phyloP scores from a whole-genome alignment of 2,113 vertebrate genomes.

The Amazona vittata region DNA sequence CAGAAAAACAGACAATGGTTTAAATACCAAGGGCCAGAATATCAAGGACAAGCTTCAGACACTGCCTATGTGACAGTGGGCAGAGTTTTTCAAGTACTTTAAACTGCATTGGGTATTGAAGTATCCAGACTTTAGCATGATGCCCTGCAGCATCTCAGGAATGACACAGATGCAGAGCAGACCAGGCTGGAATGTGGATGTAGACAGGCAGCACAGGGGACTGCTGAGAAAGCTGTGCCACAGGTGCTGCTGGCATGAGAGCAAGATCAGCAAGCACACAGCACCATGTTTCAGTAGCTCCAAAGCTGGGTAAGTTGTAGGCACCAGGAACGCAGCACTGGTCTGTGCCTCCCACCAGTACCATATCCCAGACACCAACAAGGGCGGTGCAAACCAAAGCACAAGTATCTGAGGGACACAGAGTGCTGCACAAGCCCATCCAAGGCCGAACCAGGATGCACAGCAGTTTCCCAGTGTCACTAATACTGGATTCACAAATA shows the following conservation, averaged over 20 bases:
- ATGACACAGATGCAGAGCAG: rapidly evolving
- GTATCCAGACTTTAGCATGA: no score
- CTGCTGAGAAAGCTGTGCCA: not conserved
- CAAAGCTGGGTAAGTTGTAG: rapidly evolving
- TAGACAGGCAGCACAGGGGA: not conserved
- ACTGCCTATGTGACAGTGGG: not conserved
- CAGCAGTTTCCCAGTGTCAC: not conserved
- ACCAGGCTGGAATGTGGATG: rapidly evolving
- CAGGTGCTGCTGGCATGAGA: not conserved
- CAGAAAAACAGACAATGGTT: not conserved
- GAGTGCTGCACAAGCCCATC: not conserved
- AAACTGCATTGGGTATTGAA: not conserved
- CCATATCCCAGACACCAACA: rapidly evolving
- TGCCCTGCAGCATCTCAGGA: not conserved
- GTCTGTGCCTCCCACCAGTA: not conserved
- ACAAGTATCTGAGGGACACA: rapidly evolving
- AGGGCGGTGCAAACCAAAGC: rapidly evolving
- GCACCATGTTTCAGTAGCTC: not conserved
- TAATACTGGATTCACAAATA: not conserved
- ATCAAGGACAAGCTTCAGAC: not conserved
- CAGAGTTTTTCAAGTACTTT: not conserved
- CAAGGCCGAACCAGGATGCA: rapidly evolving
- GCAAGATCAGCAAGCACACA: not conserved
- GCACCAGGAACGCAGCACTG: rapidly evolving
- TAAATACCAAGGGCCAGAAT: not conserved